Conservation (phyloP, 2,888 invertebrate species). For the Mechanitis mazaeus region DNA sequence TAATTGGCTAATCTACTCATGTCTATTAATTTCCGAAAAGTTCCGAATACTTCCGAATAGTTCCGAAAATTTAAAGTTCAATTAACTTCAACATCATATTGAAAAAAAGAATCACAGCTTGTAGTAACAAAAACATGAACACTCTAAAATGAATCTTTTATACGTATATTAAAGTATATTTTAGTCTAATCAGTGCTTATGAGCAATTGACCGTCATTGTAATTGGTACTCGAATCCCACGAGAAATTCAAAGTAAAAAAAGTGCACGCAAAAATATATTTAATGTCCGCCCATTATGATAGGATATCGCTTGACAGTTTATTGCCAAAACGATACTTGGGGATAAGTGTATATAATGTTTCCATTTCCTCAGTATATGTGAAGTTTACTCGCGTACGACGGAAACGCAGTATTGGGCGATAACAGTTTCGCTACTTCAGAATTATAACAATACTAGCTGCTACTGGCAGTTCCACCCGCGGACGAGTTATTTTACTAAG, state of each 20-base stretch:
- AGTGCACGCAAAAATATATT: conserved; percentile 15
- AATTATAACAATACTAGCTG: too few species aligned
- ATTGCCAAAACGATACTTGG: conserved; percentile 11
- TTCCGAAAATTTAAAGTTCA: too few species aligned
- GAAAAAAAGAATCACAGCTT: too few species aligned
- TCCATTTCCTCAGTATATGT: conserved; percentile 35
- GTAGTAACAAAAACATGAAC: too few species aligned
- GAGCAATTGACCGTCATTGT: conserved; percentile 16
- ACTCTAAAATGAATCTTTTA: too few species aligned
- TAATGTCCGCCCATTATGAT: conserved; percentile 18
- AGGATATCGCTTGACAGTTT: conserved; percentile 21
- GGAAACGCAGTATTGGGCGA: conserved; percentile 54
- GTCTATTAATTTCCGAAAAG: too few species aligned
- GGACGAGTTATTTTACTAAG: too few species aligned
- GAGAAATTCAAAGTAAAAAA: conserved; percentile 15
- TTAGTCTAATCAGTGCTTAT: conserved; percentile 2
- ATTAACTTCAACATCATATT: too few species aligned
- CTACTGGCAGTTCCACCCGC: too few species aligned
- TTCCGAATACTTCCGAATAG: too few species aligned
- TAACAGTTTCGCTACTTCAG: conserved; percentile 31
- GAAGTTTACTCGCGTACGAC: conserved; percentile 40
- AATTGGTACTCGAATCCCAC: conserved; percentile 9
- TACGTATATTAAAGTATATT: background rate
- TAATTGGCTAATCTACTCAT: too few species aligned
- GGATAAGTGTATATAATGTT: conserved; percentile 33